Conservation (phyloP, 2,888 invertebrate species). For the Tenthredo scrophulariae region DNA sequence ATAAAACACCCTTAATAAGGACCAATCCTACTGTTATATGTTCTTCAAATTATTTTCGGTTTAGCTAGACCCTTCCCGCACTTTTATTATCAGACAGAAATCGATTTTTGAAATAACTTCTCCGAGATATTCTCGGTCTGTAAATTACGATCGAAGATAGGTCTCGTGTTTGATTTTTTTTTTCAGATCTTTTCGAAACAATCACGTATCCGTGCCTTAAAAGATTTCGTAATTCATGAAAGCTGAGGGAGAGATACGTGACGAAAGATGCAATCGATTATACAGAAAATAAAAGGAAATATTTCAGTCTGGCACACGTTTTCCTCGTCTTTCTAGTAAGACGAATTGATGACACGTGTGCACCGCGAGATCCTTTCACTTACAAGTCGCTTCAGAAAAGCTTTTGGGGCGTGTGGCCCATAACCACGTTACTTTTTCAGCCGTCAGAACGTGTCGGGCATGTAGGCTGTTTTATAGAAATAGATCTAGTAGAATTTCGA, state of each 20-base stretch:
- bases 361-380: conserved; percentile 44
- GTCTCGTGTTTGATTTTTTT: neutral
- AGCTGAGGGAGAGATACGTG: neutral
- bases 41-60: neutral
- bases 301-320: conserved; percentile 42
- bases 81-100: neutral
- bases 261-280: conserved; percentile 29
- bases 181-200: conserved; percentile 1
- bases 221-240: conserved; percentile 32
- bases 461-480: conserved; percentile 30
- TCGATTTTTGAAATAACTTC: neutral
- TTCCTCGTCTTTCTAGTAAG: conserved; percentile 38
- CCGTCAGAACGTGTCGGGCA: conserved; percentile 20
- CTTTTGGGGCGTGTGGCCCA: conserved; percentile 37
- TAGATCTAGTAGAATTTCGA: conserved; percentile 19
- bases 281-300: conserved; percentile 15
- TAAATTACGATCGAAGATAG: neutral
- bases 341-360: conserved; percentile 52
- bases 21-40: too few species aligned
- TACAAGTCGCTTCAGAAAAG: conserved; percentile 48
- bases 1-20: too few species aligned
- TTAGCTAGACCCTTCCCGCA: neutral
- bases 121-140: neutral
- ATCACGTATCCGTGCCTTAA: conserved; percentile 5
- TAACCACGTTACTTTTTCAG: conserved; percentile 44